A percentile compares a stretch with the other conserved stretches of the same genome.
These are phyloP conservation scores for Hylia prasina DNA, from an alignment of 2,113 vertebrate genomes.

Conservation along the genomic window DNA sequence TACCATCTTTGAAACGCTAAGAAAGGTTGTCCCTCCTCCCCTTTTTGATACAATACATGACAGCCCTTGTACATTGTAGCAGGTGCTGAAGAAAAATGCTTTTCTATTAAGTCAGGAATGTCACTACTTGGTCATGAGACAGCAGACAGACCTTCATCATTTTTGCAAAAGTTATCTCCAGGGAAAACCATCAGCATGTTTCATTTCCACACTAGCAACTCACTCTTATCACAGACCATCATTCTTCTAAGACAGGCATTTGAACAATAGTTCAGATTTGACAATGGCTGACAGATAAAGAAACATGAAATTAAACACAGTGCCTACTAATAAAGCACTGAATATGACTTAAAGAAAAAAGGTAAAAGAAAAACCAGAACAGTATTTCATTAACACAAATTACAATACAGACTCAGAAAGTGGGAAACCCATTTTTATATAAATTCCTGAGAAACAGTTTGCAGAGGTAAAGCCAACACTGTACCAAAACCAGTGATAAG, in stretches of 20 bases:
- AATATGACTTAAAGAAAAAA: background rate
- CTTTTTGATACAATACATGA: conserved; percentile 28
- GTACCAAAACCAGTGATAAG: background rate
- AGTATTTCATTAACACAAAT: background rate
- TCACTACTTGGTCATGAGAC: background rate
- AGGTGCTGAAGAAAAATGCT: conserved; percentile 64
- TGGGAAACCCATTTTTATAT: background rate
- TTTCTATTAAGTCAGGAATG: conserved; percentile 58
- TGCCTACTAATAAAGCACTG: background rate
- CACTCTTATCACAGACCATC: conserved; percentile 22
- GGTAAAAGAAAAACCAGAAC: background rate
- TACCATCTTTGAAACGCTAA: background rate
- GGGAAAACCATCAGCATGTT: conserved; percentile 43
- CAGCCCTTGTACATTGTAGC: conserved; percentile 34
- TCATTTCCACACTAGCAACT: conserved; percentile 57
- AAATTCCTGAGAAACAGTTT: background rate
- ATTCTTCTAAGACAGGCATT: conserved; percentile 43
- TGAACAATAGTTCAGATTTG: conserved; percentile 12
- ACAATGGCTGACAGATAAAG: background rate
- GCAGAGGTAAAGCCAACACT: background rate
- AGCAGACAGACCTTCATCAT: conserved; percentile 61
- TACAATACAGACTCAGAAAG: background rate
- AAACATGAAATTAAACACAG: background rate
- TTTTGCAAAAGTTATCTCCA: conserved; percentile 47
- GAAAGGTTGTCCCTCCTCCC: conserved; percentile 7